Percentiles rank a stretch among this genome's conserved stretches.
Evolutionary conservation across 2,797 vertebrate species (phyloP).

Genomic region (Borostomias antarcticus): DNA sequence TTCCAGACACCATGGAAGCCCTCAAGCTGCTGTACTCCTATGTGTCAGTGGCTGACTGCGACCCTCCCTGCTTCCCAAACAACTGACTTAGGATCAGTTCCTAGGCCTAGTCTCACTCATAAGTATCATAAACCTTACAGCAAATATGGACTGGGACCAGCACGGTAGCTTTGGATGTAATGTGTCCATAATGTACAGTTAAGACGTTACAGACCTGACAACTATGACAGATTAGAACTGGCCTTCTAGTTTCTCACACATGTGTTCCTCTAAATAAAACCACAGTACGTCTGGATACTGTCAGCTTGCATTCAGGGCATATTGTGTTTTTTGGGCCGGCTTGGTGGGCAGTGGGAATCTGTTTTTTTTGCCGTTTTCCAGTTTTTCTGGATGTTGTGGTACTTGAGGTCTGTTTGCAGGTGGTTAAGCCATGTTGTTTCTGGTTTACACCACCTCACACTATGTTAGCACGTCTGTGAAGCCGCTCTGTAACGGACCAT

Average conservation of each 20-base stretch:
- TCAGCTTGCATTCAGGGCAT: conserved; percentile 6
- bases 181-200: background rate
- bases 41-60: background rate
- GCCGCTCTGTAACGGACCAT: conserved; percentile 1
- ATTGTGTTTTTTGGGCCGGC: conserved; percentile 14
- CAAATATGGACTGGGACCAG: background rate
- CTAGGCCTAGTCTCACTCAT: background rate
- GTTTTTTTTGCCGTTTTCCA: conserved; percentile 37
- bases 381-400: conserved; percentile 33
- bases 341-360: conserved; percentile 21
- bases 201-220: too few relatives aligned
- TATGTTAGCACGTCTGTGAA: conserved; percentile 26
- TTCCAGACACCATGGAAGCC: background rate
- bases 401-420: conserved; percentile 50
- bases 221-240: too few relatives aligned
- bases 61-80: background rate
- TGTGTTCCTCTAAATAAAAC: background rate
- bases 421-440: conserved; percentile 45
- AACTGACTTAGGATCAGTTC: background rate
- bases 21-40: background rate
- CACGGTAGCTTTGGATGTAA: background rate
- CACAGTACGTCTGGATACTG: conserved; percentile 14
- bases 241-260: too few relatives aligned
- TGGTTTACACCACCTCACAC: conserved; percentile 32
- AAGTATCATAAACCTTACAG: background rate